A percentile compares a stretch with the other conserved stretches of the same genome.
Conservation (phyloP, 1,140 invertebrate species). For the Drosophila paulistorum region DNA sequence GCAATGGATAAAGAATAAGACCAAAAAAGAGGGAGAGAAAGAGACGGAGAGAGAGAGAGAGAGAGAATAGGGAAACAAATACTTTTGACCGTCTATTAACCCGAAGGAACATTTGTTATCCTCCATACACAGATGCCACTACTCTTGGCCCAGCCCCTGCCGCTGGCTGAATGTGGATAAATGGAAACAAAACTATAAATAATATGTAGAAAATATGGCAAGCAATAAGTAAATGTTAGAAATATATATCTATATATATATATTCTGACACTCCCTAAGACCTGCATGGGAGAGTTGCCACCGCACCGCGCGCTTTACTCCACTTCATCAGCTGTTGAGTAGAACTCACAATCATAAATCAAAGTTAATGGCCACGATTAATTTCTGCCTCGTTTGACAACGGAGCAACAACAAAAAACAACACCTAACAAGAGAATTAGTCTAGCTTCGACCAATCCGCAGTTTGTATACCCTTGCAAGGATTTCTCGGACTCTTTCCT, state of each 20-base stretch:
- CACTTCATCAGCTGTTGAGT: constrained; percentile 19
- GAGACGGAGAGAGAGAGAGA: background rate
- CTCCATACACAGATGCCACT: constrained; percentile 13
- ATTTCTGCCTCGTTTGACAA: constrained; percentile 53
- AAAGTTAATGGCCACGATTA: constrained; percentile 74
- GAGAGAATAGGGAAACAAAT: constrained; percentile 11
- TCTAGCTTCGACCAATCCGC: too few relatives aligned
- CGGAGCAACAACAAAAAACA: constrained; percentile 7
- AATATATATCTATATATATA: constrained; percentile 8
- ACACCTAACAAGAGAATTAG: constrained; percentile 6
- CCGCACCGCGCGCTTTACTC: background rate
- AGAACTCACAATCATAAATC: constrained; percentile 61
- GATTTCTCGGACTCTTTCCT: too few relatives aligned
- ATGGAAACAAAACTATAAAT: constrained; percentile 67
- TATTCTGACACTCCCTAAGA: constrained; percentile 35
- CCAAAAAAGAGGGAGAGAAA: background rate
- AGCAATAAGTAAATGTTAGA: constrained; percentile 46
- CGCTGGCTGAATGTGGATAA: background rate
- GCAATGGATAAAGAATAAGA: background rate
- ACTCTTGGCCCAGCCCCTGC: constrained; percentile 7
- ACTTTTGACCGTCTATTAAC: constrained; percentile 54
- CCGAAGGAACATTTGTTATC: constrained; percentile 60
- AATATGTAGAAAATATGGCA: constrained; percentile 66
- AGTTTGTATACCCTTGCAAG: too few relatives aligned
- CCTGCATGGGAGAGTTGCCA: background rate